Evolutionary conservation across 2,113 vertebrate genomes (phyloP).

Genomic region (Gyps fulvus): DNA sequence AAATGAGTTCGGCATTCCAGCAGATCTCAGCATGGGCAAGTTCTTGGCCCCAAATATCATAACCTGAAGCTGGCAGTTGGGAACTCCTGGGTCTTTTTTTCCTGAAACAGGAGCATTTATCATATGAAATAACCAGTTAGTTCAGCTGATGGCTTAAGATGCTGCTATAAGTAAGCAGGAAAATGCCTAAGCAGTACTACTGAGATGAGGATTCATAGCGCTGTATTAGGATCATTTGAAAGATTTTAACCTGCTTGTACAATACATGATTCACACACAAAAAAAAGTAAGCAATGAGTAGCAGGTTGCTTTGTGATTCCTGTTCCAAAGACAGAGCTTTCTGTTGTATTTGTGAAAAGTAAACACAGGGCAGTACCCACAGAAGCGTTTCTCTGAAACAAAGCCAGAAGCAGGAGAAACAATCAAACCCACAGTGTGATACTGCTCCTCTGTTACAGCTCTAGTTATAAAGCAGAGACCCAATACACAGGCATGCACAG

Average conservation of each 20-base stretch:
- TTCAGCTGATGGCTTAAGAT: not conserved
- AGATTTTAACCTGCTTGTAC: not conserved
- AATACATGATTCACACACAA: not conserved
- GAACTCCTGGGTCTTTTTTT: not conserved
- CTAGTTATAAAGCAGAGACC: not conserved
- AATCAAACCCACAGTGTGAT: not conserved
- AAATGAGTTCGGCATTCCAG: slow-evolving; percentile 63
- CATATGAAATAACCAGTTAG: not conserved
- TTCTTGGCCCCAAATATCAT: slow-evolving; percentile 73
- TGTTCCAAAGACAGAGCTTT: not conserved
- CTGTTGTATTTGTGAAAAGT: not conserved
- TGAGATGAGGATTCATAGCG: not conserved
- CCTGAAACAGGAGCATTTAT: slow-evolving; percentile 43
- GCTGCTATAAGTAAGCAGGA: not conserved
- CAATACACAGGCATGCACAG: fast-evolving
- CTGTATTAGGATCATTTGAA: not conserved
- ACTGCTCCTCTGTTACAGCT: not conserved
- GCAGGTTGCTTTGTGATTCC: not conserved
- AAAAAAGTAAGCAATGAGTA: not conserved
- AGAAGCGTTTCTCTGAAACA: not conserved
- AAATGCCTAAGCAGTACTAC: not conserved
- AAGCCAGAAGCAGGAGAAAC: not conserved
- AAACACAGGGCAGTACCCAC: not conserved
- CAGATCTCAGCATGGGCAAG: slow-evolving; percentile 69
- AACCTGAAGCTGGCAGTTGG: slow-evolving; percentile 70